phyloP scores from a whole-genome alignment of 2,797 vertebrate genomes.

The Xyrichtys novacula region DNA sequence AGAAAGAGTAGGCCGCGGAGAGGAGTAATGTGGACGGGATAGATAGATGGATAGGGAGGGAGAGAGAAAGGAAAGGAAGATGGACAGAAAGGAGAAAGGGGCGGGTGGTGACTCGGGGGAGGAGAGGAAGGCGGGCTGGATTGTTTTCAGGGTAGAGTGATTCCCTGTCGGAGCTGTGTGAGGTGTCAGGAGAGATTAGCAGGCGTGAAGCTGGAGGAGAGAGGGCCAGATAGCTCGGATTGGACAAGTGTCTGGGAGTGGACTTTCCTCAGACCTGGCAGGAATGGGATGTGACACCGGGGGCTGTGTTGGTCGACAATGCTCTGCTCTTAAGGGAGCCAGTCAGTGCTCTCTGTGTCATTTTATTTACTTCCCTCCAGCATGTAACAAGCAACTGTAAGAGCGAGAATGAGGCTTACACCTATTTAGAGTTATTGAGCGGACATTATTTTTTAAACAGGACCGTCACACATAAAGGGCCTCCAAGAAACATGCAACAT shows the following conservation, averaged over 20 bases:
- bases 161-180: constrained; percentile 72
- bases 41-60: constrained; percentile 61
- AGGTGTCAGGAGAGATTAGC: constrained; percentile 83
- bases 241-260: constrained; percentile 79
- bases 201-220: constrained; percentile 65
- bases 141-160: constrained; percentile 81
- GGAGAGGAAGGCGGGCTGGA: constrained; percentile 63
- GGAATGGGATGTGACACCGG: constrained; percentile 80
- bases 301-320: constrained; percentile 40
- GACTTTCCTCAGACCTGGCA: constrained; percentile 75
- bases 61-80: constrained; percentile 71
- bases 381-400: constrained; percentile 33
- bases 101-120: constrained; percentile 58
- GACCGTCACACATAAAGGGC: no score
- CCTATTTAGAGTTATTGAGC: no score
- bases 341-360: constrained; percentile 46
- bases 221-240: constrained; percentile 71
- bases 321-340: constrained; percentile 41
- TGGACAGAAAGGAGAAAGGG: constrained; percentile 52
- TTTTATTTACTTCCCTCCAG: constrained; percentile 43
- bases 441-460: no score
- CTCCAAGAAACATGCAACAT: no score
- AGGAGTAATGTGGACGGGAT: constrained; percentile 67
- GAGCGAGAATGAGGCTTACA: constrained; percentile 1
- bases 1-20: constrained; percentile 70